Base-by-base conservation (phyloP, 2,888 invertebrate genomes). In the Athalia rosae region DNA sequence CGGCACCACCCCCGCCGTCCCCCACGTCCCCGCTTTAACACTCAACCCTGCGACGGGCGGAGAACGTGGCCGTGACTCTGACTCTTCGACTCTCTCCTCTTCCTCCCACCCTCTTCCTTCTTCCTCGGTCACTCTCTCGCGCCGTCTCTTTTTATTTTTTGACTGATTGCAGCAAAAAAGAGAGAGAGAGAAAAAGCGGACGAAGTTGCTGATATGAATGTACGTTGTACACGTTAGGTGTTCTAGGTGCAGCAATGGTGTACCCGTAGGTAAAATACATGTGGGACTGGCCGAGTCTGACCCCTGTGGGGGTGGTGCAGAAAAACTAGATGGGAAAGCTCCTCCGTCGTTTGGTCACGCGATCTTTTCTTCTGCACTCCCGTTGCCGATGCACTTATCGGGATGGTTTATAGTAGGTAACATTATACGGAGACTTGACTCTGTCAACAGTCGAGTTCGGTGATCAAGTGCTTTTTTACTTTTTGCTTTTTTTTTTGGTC, bases 1-100 rank as follows among this genome's bases (percentile, higher is more conserved):
- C 28, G 15, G 45, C 62, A 58, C 45, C 45, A 61, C 61, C 61
- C 64, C 85, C 84, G 86, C 87, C 28, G 28, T 28, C 28, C 28
- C 28, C 28, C 28, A 0, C 28, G 28, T 2, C 28, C 1, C 28
- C 2, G 28, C 28, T 28, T 28, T 28, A 28, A 28, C 28, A 28
- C 28, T 28, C 28, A 28, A 28, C 28, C 28, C 28, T 28, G 28
- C 28, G 28, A 28, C 28, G 28, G 28, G 28, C 28, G 84, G 83
- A 80, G 83, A 87, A 87, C 87, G 86, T 88, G 88, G 87, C 88
- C 88, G 84, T 88, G 88, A 88, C 88, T 88, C 85, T 88, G 88
- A 87, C 87, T 86, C 61, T 61, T 61, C 28, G 59, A n/a, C n/a
- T 59, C 50, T 50, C 11, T 8, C 61, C 28, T 28, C 28, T 28